These are phyloP conservation scores for Lordiphosa mommai DNA, from an alignment of 1,140 invertebrate species.

Conservation along the genomic window DNA sequence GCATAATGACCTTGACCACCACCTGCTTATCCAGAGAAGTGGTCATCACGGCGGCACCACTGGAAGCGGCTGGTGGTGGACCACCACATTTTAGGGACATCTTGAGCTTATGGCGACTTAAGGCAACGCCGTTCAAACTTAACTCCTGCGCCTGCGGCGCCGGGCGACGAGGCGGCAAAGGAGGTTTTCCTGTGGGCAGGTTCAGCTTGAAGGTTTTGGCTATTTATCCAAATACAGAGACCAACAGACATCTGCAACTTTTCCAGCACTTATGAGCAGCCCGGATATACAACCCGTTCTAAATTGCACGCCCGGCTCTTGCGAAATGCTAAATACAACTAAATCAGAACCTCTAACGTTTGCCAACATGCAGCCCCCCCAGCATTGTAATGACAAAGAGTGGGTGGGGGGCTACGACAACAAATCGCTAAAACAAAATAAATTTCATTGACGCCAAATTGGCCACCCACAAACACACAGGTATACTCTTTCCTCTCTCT, in stretches of 20 bases:
- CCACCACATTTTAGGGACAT: constrained; percentile 71
- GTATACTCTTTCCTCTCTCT: too few relatives aligned
- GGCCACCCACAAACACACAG: too few relatives aligned
- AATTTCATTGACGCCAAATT: too few relatives aligned
- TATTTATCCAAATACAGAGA: background rate
- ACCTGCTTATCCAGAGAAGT: constrained; percentile 64
- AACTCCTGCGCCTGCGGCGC: constrained; percentile 23
- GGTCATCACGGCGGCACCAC: constrained; percentile 59
- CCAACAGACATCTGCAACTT: background rate
- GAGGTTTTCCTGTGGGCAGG: constrained; percentile 59
- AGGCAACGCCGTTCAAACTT: constrained; percentile 38
- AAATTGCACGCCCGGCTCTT: constrained; percentile 1
- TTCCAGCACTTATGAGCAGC: too few relatives aligned
- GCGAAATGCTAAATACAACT: constrained; percentile 10
- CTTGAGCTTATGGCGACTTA: constrained; percentile 61
- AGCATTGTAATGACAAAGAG: background rate
- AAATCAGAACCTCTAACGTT: constrained; percentile 3
- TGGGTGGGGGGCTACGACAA: background rate
- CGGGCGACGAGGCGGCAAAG: constrained; percentile 60
- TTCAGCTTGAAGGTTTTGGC: constrained; percentile 66
- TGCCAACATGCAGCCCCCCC: too few relatives aligned
- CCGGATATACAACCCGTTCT: background rate
- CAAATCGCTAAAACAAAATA: background rate
- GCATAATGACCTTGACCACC: constrained; percentile 27
- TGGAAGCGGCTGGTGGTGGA: constrained; percentile 57